Base-by-base conservation (phyloP, 2,888 invertebrate species). In the Gymnocheta viridis region DNA sequence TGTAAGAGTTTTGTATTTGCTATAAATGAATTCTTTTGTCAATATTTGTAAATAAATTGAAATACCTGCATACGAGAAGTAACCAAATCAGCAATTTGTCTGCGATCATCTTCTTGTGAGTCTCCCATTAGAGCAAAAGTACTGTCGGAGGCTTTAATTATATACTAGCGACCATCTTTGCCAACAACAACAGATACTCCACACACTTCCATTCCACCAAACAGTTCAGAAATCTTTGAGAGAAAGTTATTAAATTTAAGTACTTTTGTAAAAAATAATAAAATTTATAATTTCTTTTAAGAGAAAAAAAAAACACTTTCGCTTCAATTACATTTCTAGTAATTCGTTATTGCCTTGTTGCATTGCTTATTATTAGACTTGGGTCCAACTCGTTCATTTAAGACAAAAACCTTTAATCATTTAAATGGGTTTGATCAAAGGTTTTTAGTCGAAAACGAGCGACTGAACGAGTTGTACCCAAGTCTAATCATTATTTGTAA, bases 121-220 rank as follows among this genome's bases (percentile, higher is more conserved):
- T 99, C 99, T 0, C 99, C 98, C 93, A 99, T 96, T 87, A 99
- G 94, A 0, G 97, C 96, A 87, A 99, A 95, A 2, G 98, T 98
- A 84, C 97, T 98, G 91, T 98, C 99, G 90, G 98, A 98, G 54
- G 98, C 96, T 92, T 98, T 98, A 86, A 98, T 97, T 88, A 99
- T 98, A 91, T 96, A 96, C 91, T 99, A 98, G 73, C 96, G 95
- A 0, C 98, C 98, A 90, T 98, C 98, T 91, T 98, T 98, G 70
- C 96, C 97, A 58, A 98, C 97, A 82, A 98, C 95, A 72, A 98
- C 94, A 89, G 98, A 97, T 72, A 98, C 93, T 0, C 98, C 97
- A 89, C 98, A 97, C 66, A 99, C 97, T 91, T 98, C 99, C 90
- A 99, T 93, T 2, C 99, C 98, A 4, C 98, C 98, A 90, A 96